A percentile compares a stretch with the other conserved stretches of the same genome.
phyloP scores from a whole-genome alignment of 2,888 invertebrate genomes.

The Chymomyza procnemis region DNA sequence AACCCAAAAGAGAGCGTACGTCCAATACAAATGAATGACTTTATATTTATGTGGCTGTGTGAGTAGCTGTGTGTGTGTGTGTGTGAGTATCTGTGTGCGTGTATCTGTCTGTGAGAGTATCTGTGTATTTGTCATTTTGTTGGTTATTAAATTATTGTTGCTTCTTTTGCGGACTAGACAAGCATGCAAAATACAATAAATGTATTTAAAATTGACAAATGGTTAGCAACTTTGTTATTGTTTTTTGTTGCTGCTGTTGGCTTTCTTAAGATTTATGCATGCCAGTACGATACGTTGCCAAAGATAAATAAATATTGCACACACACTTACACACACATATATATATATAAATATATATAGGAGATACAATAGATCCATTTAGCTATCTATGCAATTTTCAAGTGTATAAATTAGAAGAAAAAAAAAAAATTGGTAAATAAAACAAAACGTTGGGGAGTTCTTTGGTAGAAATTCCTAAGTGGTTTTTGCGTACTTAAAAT shows the following conservation, averaged over 20 bases:
- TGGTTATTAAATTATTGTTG: constrained; percentile 59
- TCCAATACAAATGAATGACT: not conserved
- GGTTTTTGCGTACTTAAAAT: too few species aligned
- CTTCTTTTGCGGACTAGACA: constrained; percentile 43
- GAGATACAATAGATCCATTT: constrained; percentile 15
- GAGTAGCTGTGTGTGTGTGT: constrained; percentile 10
- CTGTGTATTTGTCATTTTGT: constrained; percentile 32
- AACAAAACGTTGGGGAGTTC: too few species aligned
- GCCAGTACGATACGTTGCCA: not conserved
- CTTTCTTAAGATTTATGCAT: constrained; percentile 42
- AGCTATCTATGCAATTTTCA: not conserved
- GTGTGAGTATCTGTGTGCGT: constrained; percentile 19
- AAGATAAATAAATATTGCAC: not conserved
- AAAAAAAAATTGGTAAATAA: not conserved
- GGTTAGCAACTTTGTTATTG: constrained; percentile 38
- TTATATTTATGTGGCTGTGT: constrained; percentile 1
- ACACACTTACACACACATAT: not conserved
- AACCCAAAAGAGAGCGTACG: not conserved
- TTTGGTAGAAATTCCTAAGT: too few species aligned
- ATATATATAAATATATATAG: too few species aligned
- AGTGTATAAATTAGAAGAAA: constrained; percentile 33
- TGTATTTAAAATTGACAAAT: constrained; percentile 62
- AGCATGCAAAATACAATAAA: constrained; percentile 49
- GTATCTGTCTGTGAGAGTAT: constrained; percentile 14
- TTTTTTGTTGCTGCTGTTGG: constrained; percentile 25